Conservation (phyloP, 2,888 invertebrate genomes). For the Diarsia dahlii region DNA sequence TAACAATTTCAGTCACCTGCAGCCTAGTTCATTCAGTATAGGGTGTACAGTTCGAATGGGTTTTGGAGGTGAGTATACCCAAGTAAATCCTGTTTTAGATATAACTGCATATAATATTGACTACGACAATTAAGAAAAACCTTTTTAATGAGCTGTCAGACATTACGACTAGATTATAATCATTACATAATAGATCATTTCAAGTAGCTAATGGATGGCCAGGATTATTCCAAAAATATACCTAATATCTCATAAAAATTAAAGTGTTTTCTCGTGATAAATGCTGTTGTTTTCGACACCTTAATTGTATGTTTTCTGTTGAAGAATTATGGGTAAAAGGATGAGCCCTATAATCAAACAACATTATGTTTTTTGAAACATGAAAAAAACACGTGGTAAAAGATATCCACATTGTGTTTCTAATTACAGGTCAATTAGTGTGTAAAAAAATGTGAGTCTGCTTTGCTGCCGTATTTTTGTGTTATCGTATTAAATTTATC, state of each 20-base stretch:
- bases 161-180: too few relatives aligned
- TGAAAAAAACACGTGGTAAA: slow-evolving; percentile 1
- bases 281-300: slow-evolving; percentile 14
- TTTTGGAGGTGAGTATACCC: not conserved
- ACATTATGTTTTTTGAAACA: slow-evolving; percentile 5
- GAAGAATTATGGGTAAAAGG: slow-evolving; percentile 1
- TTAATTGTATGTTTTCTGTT: slow-evolving; percentile 16
- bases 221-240: not conserved
- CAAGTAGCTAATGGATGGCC: too few relatives aligned
- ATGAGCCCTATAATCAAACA: slow-evolving; percentile 22
- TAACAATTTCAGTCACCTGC: not conserved
- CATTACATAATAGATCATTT: not conserved
- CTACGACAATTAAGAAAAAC: not conserved
- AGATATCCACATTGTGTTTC: slow-evolving; percentile 4
- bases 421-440: slow-evolving; percentile 12
- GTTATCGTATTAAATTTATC: not conserved
- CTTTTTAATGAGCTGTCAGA: too few relatives aligned
- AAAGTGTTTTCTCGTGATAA: slow-evolving; percentile 14
- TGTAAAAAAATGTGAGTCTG: not conserved
- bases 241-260: not conserved
- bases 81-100: not conserved
- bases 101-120: not conserved
- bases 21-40: not conserved
- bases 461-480: not conserved
- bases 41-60: not conserved